phyloP scores from a whole-genome alignment of 2,113 vertebrate species.

The Fregetta grallaria region DNA sequence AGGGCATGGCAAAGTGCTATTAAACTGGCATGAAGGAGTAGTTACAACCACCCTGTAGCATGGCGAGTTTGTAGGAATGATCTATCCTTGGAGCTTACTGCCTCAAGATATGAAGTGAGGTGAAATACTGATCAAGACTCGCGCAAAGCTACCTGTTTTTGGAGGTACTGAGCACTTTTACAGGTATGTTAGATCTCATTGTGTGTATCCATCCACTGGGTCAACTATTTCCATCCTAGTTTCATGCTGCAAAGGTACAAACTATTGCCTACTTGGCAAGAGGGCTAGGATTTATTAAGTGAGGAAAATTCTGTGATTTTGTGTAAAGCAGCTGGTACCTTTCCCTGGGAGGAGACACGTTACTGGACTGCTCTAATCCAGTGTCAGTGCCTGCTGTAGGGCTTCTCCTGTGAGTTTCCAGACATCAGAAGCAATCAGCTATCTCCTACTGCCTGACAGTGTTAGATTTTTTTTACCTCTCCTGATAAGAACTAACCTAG shows the following conservation, averaged over 20 bases:
- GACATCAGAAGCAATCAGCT: not conserved
- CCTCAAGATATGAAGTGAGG: not conserved
- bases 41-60: not conserved
- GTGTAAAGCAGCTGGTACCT: not conserved
- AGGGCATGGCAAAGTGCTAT: not conserved
- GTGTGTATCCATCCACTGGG: not conserved
- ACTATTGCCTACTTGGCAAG: not conserved
- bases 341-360: not conserved
- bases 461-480: constrained; percentile 8
- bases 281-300: not conserved
- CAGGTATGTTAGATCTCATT: not conserved
- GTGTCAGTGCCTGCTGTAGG: not conserved
- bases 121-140: not conserved
- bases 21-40: not conserved
- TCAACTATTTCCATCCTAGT: fast-evolving
- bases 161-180: not conserved
- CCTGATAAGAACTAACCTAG: constrained; percentile 37
- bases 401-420: not conserved
- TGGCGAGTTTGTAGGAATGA: not conserved
- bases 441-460: not conserved
- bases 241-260: not conserved
- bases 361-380: not conserved
- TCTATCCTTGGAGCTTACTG: not conserved
- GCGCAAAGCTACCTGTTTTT: not conserved
- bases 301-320: not conserved